Base-by-base conservation (phyloP, 2,888 invertebrate genomes). In the Onthophagus sagittarius region DNA sequence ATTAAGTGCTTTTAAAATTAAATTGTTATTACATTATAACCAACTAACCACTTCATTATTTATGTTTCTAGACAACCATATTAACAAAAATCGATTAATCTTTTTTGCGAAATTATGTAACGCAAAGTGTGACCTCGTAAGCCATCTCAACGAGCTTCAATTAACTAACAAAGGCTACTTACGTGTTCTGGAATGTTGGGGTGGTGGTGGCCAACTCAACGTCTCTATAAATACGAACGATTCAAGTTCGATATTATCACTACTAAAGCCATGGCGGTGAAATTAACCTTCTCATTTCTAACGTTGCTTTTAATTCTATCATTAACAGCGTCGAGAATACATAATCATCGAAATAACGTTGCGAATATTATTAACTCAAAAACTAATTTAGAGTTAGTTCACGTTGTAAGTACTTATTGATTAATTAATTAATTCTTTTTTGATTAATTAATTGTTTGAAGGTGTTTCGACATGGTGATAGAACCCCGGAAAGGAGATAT, bases 381-480 rank as follows among this genome's bases (percentile, higher is more conserved):
- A 23, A 67, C 23, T 2, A 67, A 67, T 23, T 67, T 67, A 67
- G 67, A 67, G 9, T 23, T 67, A n/a, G 67, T 67, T 1, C 67
- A 67, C 32, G 67, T 67, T 7, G 67, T 67, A 67, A 67, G 67
- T 67, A 31, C 7, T n/a, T 23, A 63, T n/a, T 64, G 9, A 64
- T 6, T 5, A n/a, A 23, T 32, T 23, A 23, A 67, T 15, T 32
- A 65, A 23, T 14, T 65, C n/a, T 23, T n/a, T 15, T 31, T n/a
- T 23, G 15, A 31, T 31, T 31, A 64, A 13, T 64, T 64, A 14
- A 23, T 64, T 67, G 4, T n/a, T 23, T 67, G 15, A 31, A 67
- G 67, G 67, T 67, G 15, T 67, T 67, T 15, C 15, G 67, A 23
- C 67, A 67, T 23, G 67, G 67, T 13, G 67, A 67, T 31, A 15